Evolutionary conservation across 64 coral and sea anemone species (phyloP), one percentile per base, ranked within the genome.

Genomic region (Dendrophyllia cribrosa): DNA sequence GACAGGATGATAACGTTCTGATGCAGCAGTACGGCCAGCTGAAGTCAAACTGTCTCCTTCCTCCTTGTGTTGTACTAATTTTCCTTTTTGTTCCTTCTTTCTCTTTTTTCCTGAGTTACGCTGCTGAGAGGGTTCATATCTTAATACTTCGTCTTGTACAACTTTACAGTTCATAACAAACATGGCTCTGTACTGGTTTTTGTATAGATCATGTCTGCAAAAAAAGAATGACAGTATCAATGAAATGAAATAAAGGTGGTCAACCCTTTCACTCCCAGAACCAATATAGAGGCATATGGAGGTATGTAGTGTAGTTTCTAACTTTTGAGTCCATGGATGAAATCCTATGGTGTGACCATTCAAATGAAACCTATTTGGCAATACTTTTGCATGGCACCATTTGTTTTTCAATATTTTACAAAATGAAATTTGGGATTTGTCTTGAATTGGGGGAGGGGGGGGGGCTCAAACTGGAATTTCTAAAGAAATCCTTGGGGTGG

Each of bases 141-240:
- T 91, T 77, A 99, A 74, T 19, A 96, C 70, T 96, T 99, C 97
- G 89, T 99, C 94, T 60, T 71, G 34, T 46, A 91, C 63, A 59
- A 96, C 86, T 68, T 85, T 69, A 70, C 97, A 99, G 91, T 99
- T 99, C 97, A 96, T 96, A 56, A 92, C 92, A 86, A 99, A 99
- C 97, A 99, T 99, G 17, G 97, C 97, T 91, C 97, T 96, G 94
- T 96, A 99, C 47, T 99, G 97, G 58, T 80, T 96, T 59, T 96
- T 96, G 72, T 99, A 99, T 15, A 91, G 47, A 7, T 99, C 97
- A 91, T 99, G 97, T 50, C 97, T 99, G 59, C 47, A 98, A 86
- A 16, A 52, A 86, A 52, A 51, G n/a, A 69, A 6, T 5, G 60
- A 84, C 16, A 79, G 3, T 3, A 58, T 13, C 59, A 6, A 0